phyloP scores from a whole-genome alignment of 1,140 invertebrate species.

The Aphaenogaster floridana region DNA sequence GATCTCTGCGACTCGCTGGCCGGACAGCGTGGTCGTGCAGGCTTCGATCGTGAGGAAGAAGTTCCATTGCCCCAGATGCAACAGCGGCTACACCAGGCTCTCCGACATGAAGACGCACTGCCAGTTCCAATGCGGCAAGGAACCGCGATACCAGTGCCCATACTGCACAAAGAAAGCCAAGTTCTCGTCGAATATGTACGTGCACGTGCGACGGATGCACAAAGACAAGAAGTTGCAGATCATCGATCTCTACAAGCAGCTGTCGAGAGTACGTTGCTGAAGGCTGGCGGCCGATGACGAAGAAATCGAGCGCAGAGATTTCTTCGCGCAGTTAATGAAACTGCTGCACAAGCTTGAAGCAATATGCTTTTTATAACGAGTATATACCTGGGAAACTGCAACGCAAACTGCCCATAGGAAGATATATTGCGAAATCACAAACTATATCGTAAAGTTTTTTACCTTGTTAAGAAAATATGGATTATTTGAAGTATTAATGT shows the following conservation, averaged over 20 bases:
- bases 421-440: neutral
- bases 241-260: slow-evolving; percentile 76
- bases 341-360: neutral
- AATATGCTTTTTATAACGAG: slow-evolving; percentile 13
- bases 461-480: neutral
- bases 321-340: neutral
- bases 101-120: slow-evolving; percentile 79
- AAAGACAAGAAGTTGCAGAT: slow-evolving; percentile 76
- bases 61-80: slow-evolving; percentile 88
- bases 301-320: neutral
- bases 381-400: neutral
- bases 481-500: neutral
- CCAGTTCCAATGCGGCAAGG: slow-evolving; percentile 89
- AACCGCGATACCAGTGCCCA: slow-evolving; percentile 92
- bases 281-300: neutral
- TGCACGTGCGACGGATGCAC: slow-evolving; percentile 82
- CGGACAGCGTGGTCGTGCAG: slow-evolving; percentile 50
- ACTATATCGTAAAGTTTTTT: neutral
- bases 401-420: neutral
- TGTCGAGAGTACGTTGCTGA: slow-evolving; percentile 68
- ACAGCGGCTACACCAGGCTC: slow-evolving; percentile 84
- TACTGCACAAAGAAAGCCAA: slow-evolving; percentile 89
- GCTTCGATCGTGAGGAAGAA: slow-evolving; percentile 56
- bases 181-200: slow-evolving; percentile 85
- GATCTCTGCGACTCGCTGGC: slow-evolving; percentile 54